Evolutionary conservation across 2,888 invertebrate species (phyloP).

Genomic region (Antitype chi): DNA sequence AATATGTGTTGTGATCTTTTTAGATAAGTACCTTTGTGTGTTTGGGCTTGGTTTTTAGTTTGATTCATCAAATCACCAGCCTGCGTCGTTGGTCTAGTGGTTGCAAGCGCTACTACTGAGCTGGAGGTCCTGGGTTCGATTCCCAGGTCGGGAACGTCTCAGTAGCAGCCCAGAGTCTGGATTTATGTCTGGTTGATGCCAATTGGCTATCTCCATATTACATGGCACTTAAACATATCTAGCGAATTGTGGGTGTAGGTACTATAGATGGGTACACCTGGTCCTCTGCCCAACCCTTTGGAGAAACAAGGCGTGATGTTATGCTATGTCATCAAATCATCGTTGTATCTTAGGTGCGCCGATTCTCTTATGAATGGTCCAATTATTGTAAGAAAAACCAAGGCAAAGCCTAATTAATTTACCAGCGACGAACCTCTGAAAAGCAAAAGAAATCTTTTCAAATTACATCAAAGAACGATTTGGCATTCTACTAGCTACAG

Average conservation of each 20-base stretch:
- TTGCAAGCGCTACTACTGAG: too few relatives aligned
- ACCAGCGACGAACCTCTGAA: slow-evolving; percentile 1
- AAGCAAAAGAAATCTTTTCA: slow-evolving; percentile 33
- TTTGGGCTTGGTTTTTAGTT: slow-evolving; percentile 2
- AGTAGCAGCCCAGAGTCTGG: too few relatives aligned
- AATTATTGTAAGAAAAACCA: not conserved
- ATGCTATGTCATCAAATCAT: not conserved
- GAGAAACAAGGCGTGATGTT: too few relatives aligned
- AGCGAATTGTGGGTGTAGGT: too few relatives aligned
- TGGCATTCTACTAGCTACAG: slow-evolving; percentile 22
- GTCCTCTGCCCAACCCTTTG: too few relatives aligned
- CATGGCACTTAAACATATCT: too few relatives aligned
- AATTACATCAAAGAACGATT: slow-evolving; percentile 30
- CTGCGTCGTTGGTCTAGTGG: too few relatives aligned
- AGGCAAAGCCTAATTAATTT: not conserved
- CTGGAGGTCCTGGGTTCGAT: too few relatives aligned
- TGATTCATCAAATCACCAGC: not conserved
- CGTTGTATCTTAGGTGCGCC: not conserved
- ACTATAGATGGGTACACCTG: too few relatives aligned
- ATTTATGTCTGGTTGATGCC: too few relatives aligned
- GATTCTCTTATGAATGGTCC: not conserved
- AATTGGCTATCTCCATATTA: too few relatives aligned
- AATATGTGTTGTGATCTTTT: slow-evolving; percentile 3
- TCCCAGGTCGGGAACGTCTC: too few relatives aligned
- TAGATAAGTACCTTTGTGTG: not conserved